A percentile compares a stretch with the other conserved stretches of the same genome.
Evolutionary conservation across 2,113 vertebrate genomes (phyloP).

Genomic region (Poeciliopsis retropinna): DNA sequence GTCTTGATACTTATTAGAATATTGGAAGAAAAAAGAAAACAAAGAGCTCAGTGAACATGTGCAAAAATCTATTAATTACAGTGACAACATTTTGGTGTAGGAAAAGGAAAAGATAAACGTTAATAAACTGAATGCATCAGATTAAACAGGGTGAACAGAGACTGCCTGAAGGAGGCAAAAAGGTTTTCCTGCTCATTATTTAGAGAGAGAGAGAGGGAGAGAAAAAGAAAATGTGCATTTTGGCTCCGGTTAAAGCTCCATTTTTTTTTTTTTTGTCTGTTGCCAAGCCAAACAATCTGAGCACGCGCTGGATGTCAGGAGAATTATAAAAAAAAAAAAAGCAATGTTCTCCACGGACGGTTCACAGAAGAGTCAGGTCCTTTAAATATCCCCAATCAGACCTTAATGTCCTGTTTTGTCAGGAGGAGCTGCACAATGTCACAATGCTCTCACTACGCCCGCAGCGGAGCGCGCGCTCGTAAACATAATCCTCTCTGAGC

Average conservation of each 20-base stretch:
- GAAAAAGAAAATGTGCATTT: neutral
- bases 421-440: constrained; percentile 5
- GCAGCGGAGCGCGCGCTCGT: neutral
- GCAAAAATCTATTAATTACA: neutral
- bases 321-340: constrained; percentile 6
- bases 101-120: constrained; percentile 7
- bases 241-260: constrained; percentile 16
- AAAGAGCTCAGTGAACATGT: neutral
- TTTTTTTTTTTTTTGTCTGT: constrained; percentile 3
- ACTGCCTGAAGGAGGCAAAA: constrained; percentile 16
- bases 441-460: constrained; percentile 3
- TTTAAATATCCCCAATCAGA: constrained; percentile 12
- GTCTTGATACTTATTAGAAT: constrained; percentile 20
- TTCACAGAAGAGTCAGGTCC: constrained; percentile 24
- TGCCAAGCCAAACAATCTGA: constrained; percentile 33
- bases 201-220: neutral
- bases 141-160: neutral
- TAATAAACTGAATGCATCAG: neutral
- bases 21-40: neutral
- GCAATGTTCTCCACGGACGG: constrained; percentile 23
- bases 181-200: constrained; percentile 31
- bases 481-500: constrained; percentile 1
- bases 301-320: constrained; percentile 18
- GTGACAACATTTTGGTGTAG: neutral
- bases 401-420: constrained; percentile 15